Evolutionary conservation across 2,888 invertebrate species (phyloP).

Genomic region (Drosophila leonis): DNA sequence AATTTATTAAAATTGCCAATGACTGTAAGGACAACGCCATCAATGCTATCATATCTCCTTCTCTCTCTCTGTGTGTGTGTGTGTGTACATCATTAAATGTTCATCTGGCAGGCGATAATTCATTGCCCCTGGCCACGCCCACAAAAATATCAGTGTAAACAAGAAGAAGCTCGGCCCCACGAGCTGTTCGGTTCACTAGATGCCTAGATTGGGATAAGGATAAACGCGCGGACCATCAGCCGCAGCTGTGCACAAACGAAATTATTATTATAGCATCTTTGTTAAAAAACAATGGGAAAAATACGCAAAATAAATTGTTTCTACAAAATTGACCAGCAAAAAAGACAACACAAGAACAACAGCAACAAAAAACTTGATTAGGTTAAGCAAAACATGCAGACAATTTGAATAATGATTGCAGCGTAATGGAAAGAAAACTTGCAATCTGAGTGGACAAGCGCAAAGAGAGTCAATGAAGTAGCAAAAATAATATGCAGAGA

Average conservation of each 20-base stretch:
- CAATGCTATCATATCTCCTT: slow-evolving; percentile 35
- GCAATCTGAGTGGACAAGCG: background rate
- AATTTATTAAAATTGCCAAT: slow-evolving; percentile 79
- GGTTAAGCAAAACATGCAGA: background rate
- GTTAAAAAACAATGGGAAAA: slow-evolving; percentile 49
- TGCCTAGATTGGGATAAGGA: background rate
- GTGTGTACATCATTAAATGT: slow-evolving; percentile 79
- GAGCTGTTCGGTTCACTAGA: slow-evolving; percentile 1
- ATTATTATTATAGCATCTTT: slow-evolving; percentile 44
- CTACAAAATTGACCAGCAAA: slow-evolving; percentile 20
- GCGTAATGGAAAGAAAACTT: background rate
- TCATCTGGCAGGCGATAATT: slow-evolving; percentile 80
- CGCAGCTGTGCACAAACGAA: slow-evolving; percentile 55
- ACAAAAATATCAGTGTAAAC: slow-evolving; percentile 40
- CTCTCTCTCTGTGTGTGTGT: background rate
- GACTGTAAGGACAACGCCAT: slow-evolving; percentile 57
- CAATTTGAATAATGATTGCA: slow-evolving; percentile 18
- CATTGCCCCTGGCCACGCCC: slow-evolving; percentile 57
- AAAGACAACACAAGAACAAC: background rate
- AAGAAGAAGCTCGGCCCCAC: slow-evolving; percentile 27
- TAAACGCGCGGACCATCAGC: slow-evolving; percentile 50
- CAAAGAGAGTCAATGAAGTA: background rate
- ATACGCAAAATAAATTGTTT: slow-evolving; percentile 22
- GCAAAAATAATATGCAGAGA: background rate
- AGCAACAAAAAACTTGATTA: background rate